Percentiles rank a stretch among this genome's conserved stretches.
Conservation (phyloP, 2,888 invertebrate species). For the Cerastis leucographa region DNA sequence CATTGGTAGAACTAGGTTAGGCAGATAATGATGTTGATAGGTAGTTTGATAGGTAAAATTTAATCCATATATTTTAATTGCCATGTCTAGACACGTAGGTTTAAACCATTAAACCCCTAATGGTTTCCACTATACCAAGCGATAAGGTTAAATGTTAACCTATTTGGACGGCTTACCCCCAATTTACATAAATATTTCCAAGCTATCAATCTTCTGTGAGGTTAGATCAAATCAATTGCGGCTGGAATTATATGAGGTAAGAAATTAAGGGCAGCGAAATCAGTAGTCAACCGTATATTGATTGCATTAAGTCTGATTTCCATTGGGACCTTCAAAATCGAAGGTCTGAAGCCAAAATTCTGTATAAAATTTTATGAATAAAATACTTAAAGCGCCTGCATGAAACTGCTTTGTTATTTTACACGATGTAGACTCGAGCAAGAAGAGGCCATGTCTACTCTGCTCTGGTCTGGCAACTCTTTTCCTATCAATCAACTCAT, state of each 20-base stretch:
- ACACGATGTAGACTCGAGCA: background rate
- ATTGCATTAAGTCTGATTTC: slow-evolving; percentile 35
- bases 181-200: slow-evolving; percentile 51
- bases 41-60: background rate
- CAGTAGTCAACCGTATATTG: slow-evolving; percentile 25
- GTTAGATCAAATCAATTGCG: slow-evolving; percentile 42
- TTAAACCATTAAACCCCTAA: slow-evolving; percentile 24
- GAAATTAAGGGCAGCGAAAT: slow-evolving; percentile 31
- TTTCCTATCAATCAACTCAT: background rate
- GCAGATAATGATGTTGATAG: background rate
- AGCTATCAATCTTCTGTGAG: slow-evolving; percentile 33
- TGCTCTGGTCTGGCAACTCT: too few relatives aligned
- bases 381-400: slow-evolving; percentile 2
- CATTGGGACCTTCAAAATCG: slow-evolving; percentile 11
- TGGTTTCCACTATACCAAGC: slow-evolving; percentile 15
- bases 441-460: background rate
- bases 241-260: slow-evolving; percentile 26
- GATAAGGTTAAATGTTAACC: slow-evolving; percentile 28
- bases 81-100: slow-evolving; percentile 14
- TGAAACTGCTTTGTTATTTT: background rate
- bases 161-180: slow-evolving; percentile 30
- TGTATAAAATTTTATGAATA: background rate
- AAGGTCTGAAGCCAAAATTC: background rate
- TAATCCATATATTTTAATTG: slow-evolving; percentile 17
- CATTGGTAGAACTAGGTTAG: background rate